A percentile compares a stretch with the other conserved stretches of the same genome.
phyloP scores from a whole-genome alignment of 2,797 vertebrate species.

The Martes flavigula region DNA sequence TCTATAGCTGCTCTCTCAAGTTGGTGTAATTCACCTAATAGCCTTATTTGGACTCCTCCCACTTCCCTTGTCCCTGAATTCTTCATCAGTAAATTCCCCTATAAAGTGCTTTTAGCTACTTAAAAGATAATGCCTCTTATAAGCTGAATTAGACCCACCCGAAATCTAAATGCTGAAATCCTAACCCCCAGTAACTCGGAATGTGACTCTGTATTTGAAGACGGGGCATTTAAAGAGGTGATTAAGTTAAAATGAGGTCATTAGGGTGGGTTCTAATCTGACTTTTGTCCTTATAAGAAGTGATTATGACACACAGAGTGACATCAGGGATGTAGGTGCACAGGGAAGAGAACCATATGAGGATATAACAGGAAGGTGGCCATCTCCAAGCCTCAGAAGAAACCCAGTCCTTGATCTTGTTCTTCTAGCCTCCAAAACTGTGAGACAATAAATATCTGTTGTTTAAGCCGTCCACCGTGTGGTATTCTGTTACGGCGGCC shows the following conservation, averaged over 20 bases:
- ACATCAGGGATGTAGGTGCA: background rate
- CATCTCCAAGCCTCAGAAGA: background rate
- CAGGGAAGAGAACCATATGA: background rate
- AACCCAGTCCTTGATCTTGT: background rate
- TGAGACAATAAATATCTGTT: background rate
- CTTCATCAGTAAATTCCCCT: background rate
- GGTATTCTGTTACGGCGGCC: background rate
- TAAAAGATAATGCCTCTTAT: background rate
- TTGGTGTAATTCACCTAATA: background rate
- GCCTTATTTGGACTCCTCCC: background rate
- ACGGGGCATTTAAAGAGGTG: background rate
- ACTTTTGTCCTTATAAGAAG: background rate
- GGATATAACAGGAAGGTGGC: background rate
- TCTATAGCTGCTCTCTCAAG: background rate
- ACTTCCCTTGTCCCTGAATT: background rate
- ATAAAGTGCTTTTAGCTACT: background rate
- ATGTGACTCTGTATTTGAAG: background rate
- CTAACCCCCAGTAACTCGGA: background rate
- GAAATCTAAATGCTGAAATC: background rate
- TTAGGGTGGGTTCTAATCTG: background rate
- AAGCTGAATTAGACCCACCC: background rate
- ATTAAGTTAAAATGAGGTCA: background rate
- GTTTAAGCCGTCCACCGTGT: background rate
- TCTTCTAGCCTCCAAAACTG: background rate
- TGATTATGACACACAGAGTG: background rate